Base-by-base conservation (phyloP, 1,140 invertebrate species). In the Euwallacea similis region DNA sequence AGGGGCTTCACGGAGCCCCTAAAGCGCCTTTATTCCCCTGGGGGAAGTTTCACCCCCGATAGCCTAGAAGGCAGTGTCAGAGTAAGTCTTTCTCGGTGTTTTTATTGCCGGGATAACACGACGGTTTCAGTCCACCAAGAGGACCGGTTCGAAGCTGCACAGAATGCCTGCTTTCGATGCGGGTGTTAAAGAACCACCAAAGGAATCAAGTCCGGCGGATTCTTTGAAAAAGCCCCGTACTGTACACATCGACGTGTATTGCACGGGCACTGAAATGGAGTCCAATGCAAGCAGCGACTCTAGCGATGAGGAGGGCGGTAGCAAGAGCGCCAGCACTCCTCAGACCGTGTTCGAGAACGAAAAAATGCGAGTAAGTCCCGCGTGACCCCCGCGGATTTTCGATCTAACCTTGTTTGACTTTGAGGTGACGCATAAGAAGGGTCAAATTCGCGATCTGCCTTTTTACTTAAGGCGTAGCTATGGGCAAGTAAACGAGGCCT, bases 171-270 rank as follows among this genome's bases (percentile, higher is more conserved):
- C 61, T 3, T 42, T 72, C 44, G 65, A 67, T 59, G 7, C 16
- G 15, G 7, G 4, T 11, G 47, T 33, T n/a, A 58, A 44, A 66
- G 33, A 69, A 61, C 42, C 47, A 41, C 6, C 56, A 64, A 72
- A 75, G 64, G 73, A 77, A 63, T 76, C 74, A 8, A 76, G 77
- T 66, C 50, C 71, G 11, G 79, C 76, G 42, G 76, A 81, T 68
- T 74, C 82, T 0, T 84, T 85, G 67, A 87, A 86, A 70, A 88
- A 89, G 74, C 87, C 89, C 2, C 82, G 89, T 61, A 91, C 90
- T 0, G 89, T 91, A 11, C 90, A 91, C 75, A 91, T 91, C 47
- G 90, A 92, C 80, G 90, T 91, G 6, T 91, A 91, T 74, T 91
- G 90, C 76, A 91, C 89, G 0, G 89, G 88, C 2, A 89, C 89